Conservation (phyloP, 2,113 vertebrate genomes). For the Centropristis striata region DNA sequence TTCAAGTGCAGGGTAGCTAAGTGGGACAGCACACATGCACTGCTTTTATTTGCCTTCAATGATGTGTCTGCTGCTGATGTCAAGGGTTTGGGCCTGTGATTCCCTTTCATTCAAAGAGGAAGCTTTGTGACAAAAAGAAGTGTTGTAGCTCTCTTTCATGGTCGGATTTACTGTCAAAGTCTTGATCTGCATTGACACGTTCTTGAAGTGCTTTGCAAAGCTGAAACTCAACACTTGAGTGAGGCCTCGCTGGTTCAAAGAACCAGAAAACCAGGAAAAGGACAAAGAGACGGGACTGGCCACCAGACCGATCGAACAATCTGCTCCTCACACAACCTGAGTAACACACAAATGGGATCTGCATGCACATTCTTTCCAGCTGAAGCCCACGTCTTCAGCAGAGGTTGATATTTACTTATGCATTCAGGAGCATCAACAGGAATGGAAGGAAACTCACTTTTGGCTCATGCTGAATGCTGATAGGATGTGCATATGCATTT, state of each 20-base stretch:
- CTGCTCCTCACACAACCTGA: constrained; percentile 19
- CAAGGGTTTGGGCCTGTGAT: constrained; percentile 26
- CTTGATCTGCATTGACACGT: constrained; percentile 68
- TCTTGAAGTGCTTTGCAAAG: constrained; percentile 61
- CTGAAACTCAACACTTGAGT: constrained; percentile 67
- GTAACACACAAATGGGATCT: constrained; percentile 44
- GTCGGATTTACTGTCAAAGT: constrained; percentile 70
- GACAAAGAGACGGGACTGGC: constrained; percentile 43
- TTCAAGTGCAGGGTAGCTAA: neutral
- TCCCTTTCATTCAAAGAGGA: constrained; percentile 42
- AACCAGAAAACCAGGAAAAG: constrained; percentile 34
- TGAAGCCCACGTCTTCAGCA: constrained; percentile 24
- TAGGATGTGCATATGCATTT: constrained; percentile 37
- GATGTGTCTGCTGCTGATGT: constrained; percentile 24
- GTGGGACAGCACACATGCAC: neutral
- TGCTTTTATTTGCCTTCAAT: constrained; percentile 17
- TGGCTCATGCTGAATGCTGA: constrained; percentile 29
- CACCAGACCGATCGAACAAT: constrained; percentile 28
- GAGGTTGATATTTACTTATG: constrained; percentile 52
- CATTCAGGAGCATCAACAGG: constrained; percentile 53
- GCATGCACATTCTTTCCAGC: constrained; percentile 61
- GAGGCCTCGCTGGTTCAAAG: constrained; percentile 55
- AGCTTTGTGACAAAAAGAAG: constrained; percentile 36
- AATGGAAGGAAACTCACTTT: constrained; percentile 47
- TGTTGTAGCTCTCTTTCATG: constrained; percentile 45